Evolutionary conservation across 92 coral and sea anemone genomes (phyloP), one percentile per base, ranked within the genome.

Genomic region (Palythoa grandiflora): DNA sequence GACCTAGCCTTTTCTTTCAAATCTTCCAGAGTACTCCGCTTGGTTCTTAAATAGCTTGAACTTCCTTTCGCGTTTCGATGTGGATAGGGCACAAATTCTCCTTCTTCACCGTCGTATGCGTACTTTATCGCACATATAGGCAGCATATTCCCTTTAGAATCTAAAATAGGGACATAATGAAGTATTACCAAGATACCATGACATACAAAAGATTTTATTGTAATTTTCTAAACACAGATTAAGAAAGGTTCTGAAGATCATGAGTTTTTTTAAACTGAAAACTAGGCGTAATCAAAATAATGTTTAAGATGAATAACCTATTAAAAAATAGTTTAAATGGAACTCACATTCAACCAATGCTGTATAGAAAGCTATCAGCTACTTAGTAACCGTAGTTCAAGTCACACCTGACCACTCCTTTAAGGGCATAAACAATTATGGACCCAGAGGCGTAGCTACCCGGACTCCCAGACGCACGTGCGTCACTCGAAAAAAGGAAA

Each of bases 31-130:
- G 91, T 88, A 71, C 80, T 88, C 35, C 80, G 50, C 80, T 68
- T 54, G 53, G 87, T 78, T 71, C 85, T 77, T 57, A 55, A 61
- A 77, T 87, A 87, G 38, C 87, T 54, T 38, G 84, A 51, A 53
- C 84, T 76, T 87, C 54, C 76, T 78, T 87, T 88, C 55, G 90
- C 71, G 37, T 88, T 87, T 57, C 90, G 77, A 76, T 87, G 78
- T 19, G 87, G 85, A 35, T 80, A 80, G 63, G 77, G 78, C 14
- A 48, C 83, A 75, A 86, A 86, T 50, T 74, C 74, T 35, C 40
- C 70, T 72, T 75, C 89, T 52, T 75, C 71, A 68, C 89, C 84
- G 21, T 86, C 84, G 73, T 55, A 70, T 38, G 77, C 38, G 84
- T 86, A 86, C 89, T 70, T 86, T 39, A 86, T 60, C 81, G 77